Conservation (phyloP, 2,888 invertebrate species). For the Panopea generosa region DNA sequence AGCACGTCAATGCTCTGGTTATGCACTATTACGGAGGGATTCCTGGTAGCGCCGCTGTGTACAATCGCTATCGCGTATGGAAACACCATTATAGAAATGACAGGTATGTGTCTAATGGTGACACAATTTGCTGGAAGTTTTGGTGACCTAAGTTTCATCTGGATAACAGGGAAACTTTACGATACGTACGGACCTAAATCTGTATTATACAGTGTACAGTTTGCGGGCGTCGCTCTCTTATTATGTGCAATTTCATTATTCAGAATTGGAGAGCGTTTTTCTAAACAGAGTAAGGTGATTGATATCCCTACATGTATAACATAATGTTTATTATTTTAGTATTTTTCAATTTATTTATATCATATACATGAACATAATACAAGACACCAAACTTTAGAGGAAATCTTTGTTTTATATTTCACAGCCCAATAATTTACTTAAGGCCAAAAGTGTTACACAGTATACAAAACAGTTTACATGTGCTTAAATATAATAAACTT, state of each 20-base stretch:
- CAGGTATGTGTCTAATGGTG: slow-evolving; percentile 38
- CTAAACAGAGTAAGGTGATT: background rate
- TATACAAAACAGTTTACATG: too few relatives aligned
- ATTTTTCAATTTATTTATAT: too few relatives aligned
- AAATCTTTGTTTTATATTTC: too few relatives aligned
- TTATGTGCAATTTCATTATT: slow-evolving; percentile 30
- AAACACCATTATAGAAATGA: slow-evolving; percentile 30
- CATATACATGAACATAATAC: too few relatives aligned
- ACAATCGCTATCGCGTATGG: slow-evolving; percentile 33
- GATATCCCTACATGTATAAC: too few relatives aligned
- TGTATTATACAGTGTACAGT: slow-evolving; percentile 32
- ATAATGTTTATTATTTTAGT: too few relatives aligned
- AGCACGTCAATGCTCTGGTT: slow-evolving; percentile 25
- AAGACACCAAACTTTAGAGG: too few relatives aligned
- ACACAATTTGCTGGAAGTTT: slow-evolving; percentile 27
- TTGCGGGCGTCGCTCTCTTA: slow-evolving; percentile 27
- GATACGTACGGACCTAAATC: slow-evolving; percentile 31
- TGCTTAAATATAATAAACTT: too few relatives aligned
- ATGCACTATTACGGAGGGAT: slow-evolving; percentile 22
- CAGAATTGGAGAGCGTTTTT: slow-evolving; percentile 31
- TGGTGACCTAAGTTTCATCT: slow-evolving; percentile 32
- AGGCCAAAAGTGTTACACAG: too few relatives aligned
- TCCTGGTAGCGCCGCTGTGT: slow-evolving; percentile 24
- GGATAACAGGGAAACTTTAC: slow-evolving; percentile 30
- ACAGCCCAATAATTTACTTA: too few relatives aligned